These are phyloP conservation scores for Monopis laevigella DNA, from an alignment of 2,888 invertebrate species.

Conservation along the genomic window DNA sequence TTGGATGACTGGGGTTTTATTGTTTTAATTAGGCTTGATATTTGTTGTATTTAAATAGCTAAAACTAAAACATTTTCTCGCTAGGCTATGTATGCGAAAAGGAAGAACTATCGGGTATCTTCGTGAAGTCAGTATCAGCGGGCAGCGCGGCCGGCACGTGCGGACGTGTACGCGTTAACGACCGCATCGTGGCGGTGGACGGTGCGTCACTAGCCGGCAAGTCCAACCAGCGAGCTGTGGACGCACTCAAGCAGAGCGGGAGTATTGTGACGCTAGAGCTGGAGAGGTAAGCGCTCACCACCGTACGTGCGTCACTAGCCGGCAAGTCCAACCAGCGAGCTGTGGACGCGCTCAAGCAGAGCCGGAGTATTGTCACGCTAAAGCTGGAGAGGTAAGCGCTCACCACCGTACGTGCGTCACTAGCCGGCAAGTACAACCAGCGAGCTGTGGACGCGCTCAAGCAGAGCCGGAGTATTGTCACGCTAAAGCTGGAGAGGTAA, in stretches of 20 bases:
- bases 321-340: constrained; percentile 98
- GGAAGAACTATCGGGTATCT: constrained; percentile 98
- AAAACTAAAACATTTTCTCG: no score
- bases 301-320: constrained; percentile 81
- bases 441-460: constrained; percentile 94
- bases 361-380: constrained; percentile 88
- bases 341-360: constrained; percentile 94
- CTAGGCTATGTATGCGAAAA: constrained; percentile 94
- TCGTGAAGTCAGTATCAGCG: constrained; percentile 96
- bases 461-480: not conserved
- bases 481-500: not conserved
- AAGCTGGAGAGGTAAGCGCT: constrained; percentile 86
- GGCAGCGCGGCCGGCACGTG: constrained; percentile 96
- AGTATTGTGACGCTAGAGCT: constrained; percentile 88
- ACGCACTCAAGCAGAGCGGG: constrained; percentile 94
- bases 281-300: constrained; percentile 66
- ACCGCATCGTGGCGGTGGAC: constrained; percentile 98
- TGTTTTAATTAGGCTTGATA: no score
- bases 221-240: constrained; percentile 97
- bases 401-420: not conserved
- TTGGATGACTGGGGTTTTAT: no score
- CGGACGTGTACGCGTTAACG: constrained; percentile 94
- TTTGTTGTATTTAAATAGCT: no score
- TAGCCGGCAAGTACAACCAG: constrained; percentile 89
- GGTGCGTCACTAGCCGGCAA: constrained; percentile 93